Conservation (phyloP, 2,113 vertebrate genomes). For the Semicossyphus pulcher region DNA sequence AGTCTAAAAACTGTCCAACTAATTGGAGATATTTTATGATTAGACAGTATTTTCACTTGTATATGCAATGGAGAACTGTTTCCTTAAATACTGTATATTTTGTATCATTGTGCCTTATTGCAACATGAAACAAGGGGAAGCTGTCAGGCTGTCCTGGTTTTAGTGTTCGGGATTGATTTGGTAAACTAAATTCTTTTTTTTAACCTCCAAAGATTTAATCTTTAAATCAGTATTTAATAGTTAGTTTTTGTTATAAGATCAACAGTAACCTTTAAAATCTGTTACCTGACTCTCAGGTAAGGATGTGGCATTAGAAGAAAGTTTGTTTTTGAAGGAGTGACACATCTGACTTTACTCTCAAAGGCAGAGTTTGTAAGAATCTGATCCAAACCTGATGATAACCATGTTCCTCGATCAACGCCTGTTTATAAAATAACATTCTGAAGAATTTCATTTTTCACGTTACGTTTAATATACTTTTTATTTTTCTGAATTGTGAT, state of each 20-base stretch:
- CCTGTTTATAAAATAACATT: conserved; percentile 24
- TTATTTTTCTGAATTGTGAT: conserved; percentile 53
- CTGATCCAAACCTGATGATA: conserved; percentile 24
- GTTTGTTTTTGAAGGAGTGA: conserved; percentile 32
- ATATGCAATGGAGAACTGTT: background rate
- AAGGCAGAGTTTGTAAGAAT: conserved; percentile 6
- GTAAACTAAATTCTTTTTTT: conserved; percentile 3
- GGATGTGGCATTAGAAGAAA: background rate
- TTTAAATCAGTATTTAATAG: conserved; percentile 23
- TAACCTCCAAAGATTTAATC: conserved; percentile 46
- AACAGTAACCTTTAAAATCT: conserved; percentile 11
- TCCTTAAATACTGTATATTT: conserved; percentile 20
- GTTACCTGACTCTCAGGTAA: conserved; percentile 2
- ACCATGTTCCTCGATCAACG: background rate
- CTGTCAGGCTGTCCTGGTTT: background rate
- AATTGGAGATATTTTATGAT: conserved; percentile 29
- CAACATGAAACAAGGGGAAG: conserved; percentile 23
- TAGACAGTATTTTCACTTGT: background rate
- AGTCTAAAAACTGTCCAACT: background rate
- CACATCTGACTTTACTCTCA: background rate
- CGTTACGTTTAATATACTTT: conserved; percentile 32
- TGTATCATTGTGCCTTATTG: conserved; percentile 65
- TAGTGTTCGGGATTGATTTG: conserved; percentile 1
- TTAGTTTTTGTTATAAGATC: conserved; percentile 6
- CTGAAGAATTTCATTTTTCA: conserved; percentile 31